phyloP scores from a whole-genome alignment of 2,113 vertebrate species.

The Xiphophorus couchianus region DNA sequence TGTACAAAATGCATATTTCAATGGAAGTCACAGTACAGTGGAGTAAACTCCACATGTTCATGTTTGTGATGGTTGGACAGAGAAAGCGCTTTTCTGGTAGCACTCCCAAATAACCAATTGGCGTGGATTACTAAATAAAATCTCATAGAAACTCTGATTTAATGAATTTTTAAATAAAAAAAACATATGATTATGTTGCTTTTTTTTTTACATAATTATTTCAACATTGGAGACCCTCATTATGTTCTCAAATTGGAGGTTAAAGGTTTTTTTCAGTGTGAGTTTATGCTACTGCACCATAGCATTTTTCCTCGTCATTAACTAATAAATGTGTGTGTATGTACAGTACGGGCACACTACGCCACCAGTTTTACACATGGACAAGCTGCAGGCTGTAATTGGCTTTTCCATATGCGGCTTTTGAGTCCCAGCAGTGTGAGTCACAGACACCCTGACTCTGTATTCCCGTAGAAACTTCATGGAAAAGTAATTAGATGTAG shows the following conservation, averaged over 20 bases:
- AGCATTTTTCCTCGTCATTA: not conserved
- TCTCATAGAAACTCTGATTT: not conserved
- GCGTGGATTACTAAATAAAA: not conserved
- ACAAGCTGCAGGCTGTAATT: not conserved
- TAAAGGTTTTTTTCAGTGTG: not conserved
- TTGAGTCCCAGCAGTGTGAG: not conserved
- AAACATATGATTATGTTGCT: no score
- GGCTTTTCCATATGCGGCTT: not conserved
- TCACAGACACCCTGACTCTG: not conserved
- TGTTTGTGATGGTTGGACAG: not conserved
- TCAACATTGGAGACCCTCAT: not conserved
- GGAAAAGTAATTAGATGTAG: not conserved
- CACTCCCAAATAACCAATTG: not conserved
- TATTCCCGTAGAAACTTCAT: not conserved
- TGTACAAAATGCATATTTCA: not conserved
- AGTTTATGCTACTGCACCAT: not conserved
- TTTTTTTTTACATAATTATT: not conserved
- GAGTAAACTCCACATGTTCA: not conserved
- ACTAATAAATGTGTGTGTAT: not conserved
- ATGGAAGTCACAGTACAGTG: not conserved
- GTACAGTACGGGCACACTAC: not conserved
- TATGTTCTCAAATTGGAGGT: not conserved
- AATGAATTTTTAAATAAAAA: not conserved
- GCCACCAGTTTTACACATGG: not conserved
- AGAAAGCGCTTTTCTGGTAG: not conserved